phyloP scores from a whole-genome alignment of 2,888 invertebrate genomes.

The Agapetus fuscipes region DNA sequence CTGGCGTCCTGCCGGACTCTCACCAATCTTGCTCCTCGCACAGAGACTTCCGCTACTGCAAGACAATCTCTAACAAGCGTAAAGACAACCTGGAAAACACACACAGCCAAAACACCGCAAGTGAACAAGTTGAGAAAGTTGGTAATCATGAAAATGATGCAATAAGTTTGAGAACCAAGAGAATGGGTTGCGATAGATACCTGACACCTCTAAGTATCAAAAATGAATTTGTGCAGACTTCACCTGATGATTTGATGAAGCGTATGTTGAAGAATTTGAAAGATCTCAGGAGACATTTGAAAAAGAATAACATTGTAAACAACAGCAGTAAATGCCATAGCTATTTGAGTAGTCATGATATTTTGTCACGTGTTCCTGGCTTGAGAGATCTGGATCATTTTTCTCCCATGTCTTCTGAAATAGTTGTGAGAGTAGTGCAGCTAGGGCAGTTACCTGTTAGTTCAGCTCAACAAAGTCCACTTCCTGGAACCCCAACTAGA shows the following conservation, averaged over 20 bases:
- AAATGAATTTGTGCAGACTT: no score
- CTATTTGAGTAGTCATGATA: no score
- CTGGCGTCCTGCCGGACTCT: conserved; percentile 51
- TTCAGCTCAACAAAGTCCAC: conserved; percentile 14
- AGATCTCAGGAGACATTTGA: background rate
- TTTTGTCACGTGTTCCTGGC: conserved; percentile 17
- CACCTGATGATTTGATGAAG: no score
- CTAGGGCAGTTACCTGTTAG: conserved; percentile 18
- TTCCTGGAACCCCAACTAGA: conserved; percentile 14
- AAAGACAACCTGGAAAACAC: background rate
- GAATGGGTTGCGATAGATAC: no score
- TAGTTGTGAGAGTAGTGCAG: conserved; percentile 16
- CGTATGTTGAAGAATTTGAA: conserved; percentile 1
- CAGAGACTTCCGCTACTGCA: no score
- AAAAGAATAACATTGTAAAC: no score
- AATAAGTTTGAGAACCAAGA: no score
- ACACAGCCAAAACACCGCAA: conserved; percentile 1
- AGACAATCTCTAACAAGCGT: background rate
- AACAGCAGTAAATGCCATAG: no score
- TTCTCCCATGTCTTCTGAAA: background rate
- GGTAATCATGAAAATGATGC: no score
- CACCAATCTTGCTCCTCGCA: background rate
- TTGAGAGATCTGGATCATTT: conserved; percentile 16
- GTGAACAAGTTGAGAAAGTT: no score
- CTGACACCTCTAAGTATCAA: no score